Percentiles rank a stretch among this genome's conserved stretches.
These are phyloP conservation scores for Minunthozetes semirufus DNA, from an alignment of 2,888 invertebrate species.

Conservation along the genomic window DNA sequence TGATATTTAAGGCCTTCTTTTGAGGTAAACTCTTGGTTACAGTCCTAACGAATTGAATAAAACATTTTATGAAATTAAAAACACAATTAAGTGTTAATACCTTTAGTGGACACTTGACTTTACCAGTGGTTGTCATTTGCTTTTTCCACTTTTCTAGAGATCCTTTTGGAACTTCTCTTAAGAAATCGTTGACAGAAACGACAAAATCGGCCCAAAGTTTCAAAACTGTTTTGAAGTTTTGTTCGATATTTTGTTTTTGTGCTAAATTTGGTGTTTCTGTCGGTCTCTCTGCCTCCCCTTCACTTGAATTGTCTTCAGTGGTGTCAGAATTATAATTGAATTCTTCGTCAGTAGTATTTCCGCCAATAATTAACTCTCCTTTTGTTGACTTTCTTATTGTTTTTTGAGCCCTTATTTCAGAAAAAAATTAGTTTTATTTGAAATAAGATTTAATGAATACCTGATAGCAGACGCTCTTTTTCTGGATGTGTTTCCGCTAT, in stretches of 20 bases:
- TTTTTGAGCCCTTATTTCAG: neutral
- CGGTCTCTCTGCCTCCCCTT: neutral
- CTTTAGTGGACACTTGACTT: slow-evolving; percentile 3
- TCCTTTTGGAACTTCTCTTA: neutral
- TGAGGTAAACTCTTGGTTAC: slow-evolving; percentile 11
- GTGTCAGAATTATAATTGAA: neutral
- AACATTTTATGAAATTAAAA: neutral
- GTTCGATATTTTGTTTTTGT: neutral
- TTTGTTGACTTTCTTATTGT: slow-evolving; percentile 9
- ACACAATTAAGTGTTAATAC: neutral
- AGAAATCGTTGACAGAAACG: neutral
- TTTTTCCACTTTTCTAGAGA: neutral
- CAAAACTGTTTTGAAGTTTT: neutral
- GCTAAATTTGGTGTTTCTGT: neutral
- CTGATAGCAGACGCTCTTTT: slow-evolving; percentile 32
- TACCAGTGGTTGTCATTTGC: neutral
- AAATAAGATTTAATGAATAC: neutral
- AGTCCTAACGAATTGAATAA: neutral
- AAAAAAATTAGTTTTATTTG: no score
- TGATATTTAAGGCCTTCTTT: slow-evolving; percentile 16
- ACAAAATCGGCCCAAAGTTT: neutral
- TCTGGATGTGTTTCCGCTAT: neutral
- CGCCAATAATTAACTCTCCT: neutral
- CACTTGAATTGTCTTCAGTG: neutral
- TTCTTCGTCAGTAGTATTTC: neutral